Percentiles rank a stretch among this genome's conserved stretches.
Evolutionary conservation across 2,888 invertebrate genomes (phyloP).

Genomic region (Drosophila lacicola): DNA sequence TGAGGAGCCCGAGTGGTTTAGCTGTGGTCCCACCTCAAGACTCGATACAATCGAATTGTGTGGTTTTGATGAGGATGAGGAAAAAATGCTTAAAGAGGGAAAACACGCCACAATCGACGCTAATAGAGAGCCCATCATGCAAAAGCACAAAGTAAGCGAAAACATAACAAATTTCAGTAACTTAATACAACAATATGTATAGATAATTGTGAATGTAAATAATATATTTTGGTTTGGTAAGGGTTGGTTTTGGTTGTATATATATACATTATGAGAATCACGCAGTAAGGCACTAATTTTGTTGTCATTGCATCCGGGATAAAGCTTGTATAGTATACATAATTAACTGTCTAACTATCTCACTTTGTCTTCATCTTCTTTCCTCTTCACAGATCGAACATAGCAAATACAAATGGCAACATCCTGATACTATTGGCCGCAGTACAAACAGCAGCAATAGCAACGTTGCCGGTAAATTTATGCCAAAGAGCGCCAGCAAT

Average conservation of each 20-base stretch:
- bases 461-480: constrained; percentile 4
- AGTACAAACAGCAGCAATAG: constrained; percentile 18
- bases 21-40: constrained; percentile 83
- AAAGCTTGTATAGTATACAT: not conserved
- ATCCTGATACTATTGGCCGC: constrained; percentile 39
- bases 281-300: too few species aligned
- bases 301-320: too few species aligned
- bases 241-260: too few species aligned
- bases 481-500: constrained; percentile 59
- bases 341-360: not conserved
- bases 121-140: constrained; percentile 39
- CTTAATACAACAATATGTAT: too few species aligned
- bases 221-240: too few species aligned
- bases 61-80: constrained; percentile 83
- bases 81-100: constrained; percentile 50
- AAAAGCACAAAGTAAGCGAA: constrained; percentile 64
- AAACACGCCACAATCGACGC: constrained; percentile 27
- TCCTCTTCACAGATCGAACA: constrained; percentile 38
- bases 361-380: not conserved
- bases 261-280: too few species aligned
- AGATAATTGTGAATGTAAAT: too few species aligned
- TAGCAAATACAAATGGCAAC: constrained; percentile 60
- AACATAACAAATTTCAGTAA: too few species aligned
- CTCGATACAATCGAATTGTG: constrained; percentile 83
- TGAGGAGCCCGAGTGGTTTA: constrained; percentile 84